These are phyloP conservation scores for Brachionus angularis DNA, from an alignment of 1,140 invertebrate genomes.

Conservation along the genomic window DNA sequence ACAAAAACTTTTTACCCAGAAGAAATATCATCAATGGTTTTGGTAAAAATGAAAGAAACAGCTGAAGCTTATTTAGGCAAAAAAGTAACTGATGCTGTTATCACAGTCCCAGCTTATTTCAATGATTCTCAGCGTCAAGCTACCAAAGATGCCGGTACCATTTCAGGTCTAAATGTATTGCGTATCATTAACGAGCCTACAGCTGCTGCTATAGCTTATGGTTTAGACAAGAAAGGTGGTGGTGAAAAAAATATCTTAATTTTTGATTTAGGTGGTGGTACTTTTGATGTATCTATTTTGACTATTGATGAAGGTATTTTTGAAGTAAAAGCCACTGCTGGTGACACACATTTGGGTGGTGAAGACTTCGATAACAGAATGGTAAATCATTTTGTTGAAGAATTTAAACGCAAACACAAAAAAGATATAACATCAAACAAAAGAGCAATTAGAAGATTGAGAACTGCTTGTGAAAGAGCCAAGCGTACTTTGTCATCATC, in stretches of 20 bases:
- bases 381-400: slow-evolving; percentile 96
- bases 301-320: slow-evolving; percentile 97
- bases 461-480: slow-evolving; percentile 96
- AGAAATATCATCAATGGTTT: slow-evolving; percentile 95
- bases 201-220: slow-evolving; percentile 95
- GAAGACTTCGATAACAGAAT: slow-evolving; percentile 97
- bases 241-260: slow-evolving; percentile 98
- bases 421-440: slow-evolving; percentile 92
- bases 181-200: slow-evolving; percentile 96
- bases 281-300: slow-evolving; percentile 95
- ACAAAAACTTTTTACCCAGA: slow-evolving; percentile 86
- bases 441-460: slow-evolving; percentile 87
- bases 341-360: slow-evolving; percentile 93
- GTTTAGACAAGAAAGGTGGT: slow-evolving; percentile 90
- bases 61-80: slow-evolving; percentile 94
- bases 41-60: slow-evolving; percentile 95
- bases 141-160: slow-evolving; percentile 59
- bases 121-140: slow-evolving; percentile 70
- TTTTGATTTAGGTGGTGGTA: slow-evolving; percentile 98
- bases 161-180: slow-evolving; percentile 71
- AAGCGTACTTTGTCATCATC: slow-evolving; percentile 89
- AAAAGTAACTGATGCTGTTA: slow-evolving; percentile 86
- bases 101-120: slow-evolving; percentile 96
- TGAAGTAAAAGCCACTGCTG: slow-evolving; percentile 87
- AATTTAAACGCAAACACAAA: slow-evolving; percentile 98